Percentiles rank a stretch among this genome's conserved stretches.
Evolutionary conservation across 1,140 invertebrate genomes (phyloP).

Genomic region (Pseudomyrmex gracilis): DNA sequence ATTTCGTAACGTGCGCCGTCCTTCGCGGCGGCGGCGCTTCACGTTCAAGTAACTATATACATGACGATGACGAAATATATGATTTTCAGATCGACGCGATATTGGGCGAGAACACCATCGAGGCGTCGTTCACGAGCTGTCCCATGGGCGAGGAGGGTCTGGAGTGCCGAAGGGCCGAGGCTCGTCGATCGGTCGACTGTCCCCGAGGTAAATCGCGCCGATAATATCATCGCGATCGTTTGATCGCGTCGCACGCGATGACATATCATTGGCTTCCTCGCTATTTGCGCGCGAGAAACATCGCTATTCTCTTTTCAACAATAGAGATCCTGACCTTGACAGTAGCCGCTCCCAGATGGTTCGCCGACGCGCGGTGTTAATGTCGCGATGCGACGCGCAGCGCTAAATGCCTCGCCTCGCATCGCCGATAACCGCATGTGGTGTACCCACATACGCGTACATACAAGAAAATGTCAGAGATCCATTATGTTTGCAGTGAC

Average conservation of each 20-base stretch:
- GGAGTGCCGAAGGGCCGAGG: conserved; percentile 83
- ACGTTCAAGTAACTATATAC: not conserved
- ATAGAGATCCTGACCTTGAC: conserved; percentile 71
- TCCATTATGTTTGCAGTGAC: too few species aligned
- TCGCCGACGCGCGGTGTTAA: conserved; percentile 22
- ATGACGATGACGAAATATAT: conserved; percentile 15
- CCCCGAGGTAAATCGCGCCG: conserved; percentile 79
- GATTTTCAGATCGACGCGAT: conserved; percentile 81
- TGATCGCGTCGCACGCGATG: conserved; percentile 5
- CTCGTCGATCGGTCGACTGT: conserved; percentile 84
- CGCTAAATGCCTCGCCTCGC: conserved; percentile 2
- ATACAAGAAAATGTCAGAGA: too few species aligned
- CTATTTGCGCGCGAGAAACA: conserved; percentile 60
- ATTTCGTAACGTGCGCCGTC: not conserved
- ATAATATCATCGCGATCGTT: not conserved
- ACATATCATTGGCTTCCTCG: conserved; percentile 23
- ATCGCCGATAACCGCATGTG: not conserved
- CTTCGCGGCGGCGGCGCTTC: conserved; percentile 2
- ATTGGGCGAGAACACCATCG: conserved; percentile 82
- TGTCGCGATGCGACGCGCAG: conserved; percentile 1
- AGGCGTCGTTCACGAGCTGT: conserved; percentile 79
- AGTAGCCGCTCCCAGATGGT: conserved; percentile 78
- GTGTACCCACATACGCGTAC: not conserved
- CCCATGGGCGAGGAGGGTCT: conserved; percentile 84
- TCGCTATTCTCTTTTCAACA: conserved; percentile 60